Evolutionary conservation across 2,113 vertebrate genomes (phyloP).

Genomic region (Ellobius talpinus): DNA sequence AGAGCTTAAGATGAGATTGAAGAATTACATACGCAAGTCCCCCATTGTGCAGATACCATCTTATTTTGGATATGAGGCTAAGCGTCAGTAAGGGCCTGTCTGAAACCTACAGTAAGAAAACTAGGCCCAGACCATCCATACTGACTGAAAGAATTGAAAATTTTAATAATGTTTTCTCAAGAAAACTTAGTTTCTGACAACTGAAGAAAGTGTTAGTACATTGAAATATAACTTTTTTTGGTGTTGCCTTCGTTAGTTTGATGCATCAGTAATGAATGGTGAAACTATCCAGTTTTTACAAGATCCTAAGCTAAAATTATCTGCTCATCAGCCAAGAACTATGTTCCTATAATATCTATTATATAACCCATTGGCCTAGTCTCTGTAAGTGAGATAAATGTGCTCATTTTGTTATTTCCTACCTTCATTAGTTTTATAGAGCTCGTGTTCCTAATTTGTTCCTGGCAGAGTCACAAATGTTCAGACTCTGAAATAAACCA

Average conservation of each 20-base stretch:
- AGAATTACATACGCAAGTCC: background rate
- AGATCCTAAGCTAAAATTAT: background rate
- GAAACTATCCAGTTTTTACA: background rate
- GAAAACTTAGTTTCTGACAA: background rate
- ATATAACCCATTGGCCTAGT: background rate
- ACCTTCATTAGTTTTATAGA: background rate
- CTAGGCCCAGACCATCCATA: background rate
- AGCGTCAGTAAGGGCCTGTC: background rate
- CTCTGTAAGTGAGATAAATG: background rate
- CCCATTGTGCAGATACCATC: background rate
- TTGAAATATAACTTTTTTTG: slow-evolving; percentile 45
- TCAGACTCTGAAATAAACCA: slow-evolving; percentile 29
- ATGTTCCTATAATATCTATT: background rate
- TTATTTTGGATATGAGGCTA: background rate
- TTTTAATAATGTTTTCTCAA: background rate
- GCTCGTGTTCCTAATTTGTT: background rate
- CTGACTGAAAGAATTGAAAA: background rate
- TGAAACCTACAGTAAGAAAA: slow-evolving; percentile 18
- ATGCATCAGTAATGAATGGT: background rate
- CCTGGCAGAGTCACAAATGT: background rate
- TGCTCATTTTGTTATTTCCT: background rate
- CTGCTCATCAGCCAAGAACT: background rate
- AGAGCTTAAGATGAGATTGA: background rate
- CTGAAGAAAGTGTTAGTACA: background rate
- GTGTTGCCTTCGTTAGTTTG: background rate